These are phyloP conservation scores for Pseudobourletiella spinata DNA, from an alignment of 1,140 invertebrate species.

Conservation along the genomic window DNA sequence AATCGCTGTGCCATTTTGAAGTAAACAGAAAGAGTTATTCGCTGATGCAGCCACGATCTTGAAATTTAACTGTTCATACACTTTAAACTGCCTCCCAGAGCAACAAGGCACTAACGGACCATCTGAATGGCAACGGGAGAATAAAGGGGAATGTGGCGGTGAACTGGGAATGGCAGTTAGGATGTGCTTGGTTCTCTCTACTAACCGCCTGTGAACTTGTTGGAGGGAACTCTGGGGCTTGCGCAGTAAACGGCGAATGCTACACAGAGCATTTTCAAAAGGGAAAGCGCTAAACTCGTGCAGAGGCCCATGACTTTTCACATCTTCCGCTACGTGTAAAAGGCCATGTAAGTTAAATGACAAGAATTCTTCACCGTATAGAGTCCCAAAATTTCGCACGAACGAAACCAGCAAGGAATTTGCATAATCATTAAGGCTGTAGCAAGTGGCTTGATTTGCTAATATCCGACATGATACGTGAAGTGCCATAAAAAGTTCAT, in stretches of 20 bases:
- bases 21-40: not conserved
- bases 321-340: slow-evolving; percentile 19
- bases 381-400: slow-evolving; percentile 32
- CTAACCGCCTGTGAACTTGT: slow-evolving; percentile 32
- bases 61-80: not conserved
- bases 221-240: not conserved
- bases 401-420: slow-evolving; percentile 37
- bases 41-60: no score
- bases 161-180: not conserved
- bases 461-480: slow-evolving; percentile 40
- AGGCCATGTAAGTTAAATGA: slow-evolving; percentile 38
- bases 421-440: slow-evolving; percentile 36
- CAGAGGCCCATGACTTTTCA: slow-evolving; percentile 5
- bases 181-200: slow-evolving; percentile 21
- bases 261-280: slow-evolving; percentile 20
- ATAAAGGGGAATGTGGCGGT: not conserved
- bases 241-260: slow-evolving; percentile 2
- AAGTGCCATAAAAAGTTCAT: slow-evolving; percentile 42
- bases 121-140: not conserved
- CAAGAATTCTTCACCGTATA: slow-evolving; percentile 37
- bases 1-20: not conserved
- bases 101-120: not conserved
- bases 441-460: slow-evolving; percentile 18
- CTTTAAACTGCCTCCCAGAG: not conserved
- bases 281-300: slow-evolving; percentile 19